Conservation (phyloP, 2,797 vertebrate species). For the Micromesistius poutassou region DNA sequence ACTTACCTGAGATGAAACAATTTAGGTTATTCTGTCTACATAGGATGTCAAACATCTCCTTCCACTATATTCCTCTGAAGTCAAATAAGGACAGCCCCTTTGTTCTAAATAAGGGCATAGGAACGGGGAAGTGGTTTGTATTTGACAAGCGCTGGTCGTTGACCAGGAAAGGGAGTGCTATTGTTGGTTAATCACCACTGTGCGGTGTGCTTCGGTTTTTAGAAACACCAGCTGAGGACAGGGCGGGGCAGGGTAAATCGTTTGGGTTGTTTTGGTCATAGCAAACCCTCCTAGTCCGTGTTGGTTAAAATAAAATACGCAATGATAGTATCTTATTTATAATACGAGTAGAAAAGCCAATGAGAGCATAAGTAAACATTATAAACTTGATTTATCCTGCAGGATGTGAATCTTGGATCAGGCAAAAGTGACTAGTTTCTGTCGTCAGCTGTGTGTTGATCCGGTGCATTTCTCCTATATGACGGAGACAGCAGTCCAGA, state of each 20-base stretch:
- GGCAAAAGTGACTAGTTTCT: no score
- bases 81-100: constrained; percentile 46
- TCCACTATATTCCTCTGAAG: constrained; percentile 65
- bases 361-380: no score
- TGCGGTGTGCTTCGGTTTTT: neutral
- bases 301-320: constrained; percentile 6
- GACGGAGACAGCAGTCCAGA: no score
- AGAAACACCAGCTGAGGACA: neutral
- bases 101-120: constrained; percentile 55
- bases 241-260: neutral
- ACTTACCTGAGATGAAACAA: constrained; percentile 66
- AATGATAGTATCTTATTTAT: neutral
- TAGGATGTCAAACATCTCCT: constrained; percentile 35
- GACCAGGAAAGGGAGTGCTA: constrained; percentile 6
- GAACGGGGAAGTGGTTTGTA: constrained; percentile 61
- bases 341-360: no score
- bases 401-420: no score
- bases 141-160: constrained; percentile 37
- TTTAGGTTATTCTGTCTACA: constrained; percentile 42
- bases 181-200: neutral
- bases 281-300: constrained; percentile 19
- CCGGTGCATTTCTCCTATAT: no score
- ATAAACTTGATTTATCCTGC: no score
- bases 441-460: no score
- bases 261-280: constrained; percentile 21